Evolutionary conservation across 2,113 vertebrate species (phyloP).

Genomic region (Catharus fuscescens): DNA sequence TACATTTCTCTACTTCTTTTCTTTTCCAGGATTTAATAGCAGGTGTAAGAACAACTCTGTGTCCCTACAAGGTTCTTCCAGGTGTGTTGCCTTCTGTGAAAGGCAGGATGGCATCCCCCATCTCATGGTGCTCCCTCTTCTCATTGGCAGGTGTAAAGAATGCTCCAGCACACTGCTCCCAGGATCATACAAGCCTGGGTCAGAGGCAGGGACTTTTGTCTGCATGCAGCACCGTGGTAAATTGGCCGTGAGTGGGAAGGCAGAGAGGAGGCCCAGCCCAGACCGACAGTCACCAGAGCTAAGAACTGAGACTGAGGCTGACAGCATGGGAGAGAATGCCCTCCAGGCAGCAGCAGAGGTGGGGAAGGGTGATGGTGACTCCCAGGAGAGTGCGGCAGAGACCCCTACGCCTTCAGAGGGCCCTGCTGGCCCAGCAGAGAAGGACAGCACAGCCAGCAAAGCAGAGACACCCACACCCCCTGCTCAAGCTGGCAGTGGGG

Average conservation of each 20-base stretch:
- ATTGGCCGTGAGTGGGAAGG: slow-evolving; percentile 64
- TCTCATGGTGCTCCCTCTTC: not conserved
- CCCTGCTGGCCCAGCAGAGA: not conserved
- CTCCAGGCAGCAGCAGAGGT: not conserved
- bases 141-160: slow-evolving; percentile 83
- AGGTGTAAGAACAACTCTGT: not conserved
- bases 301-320: not conserved
- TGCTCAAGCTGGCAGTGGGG: not conserved
- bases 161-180: slow-evolving; percentile 92
- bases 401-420: not conserved
- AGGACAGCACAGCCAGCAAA: not conserved
- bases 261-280: slow-evolving; percentile 48
- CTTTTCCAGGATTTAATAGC: not conserved
- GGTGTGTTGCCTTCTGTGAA: not conserved
- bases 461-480: not conserved
- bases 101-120: not conserved
- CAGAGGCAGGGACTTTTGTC: slow-evolving; percentile 83
- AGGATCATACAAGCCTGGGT: slow-evolving; percentile 85
- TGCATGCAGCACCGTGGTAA: slow-evolving; percentile 84
- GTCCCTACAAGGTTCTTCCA: not conserved
- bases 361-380: not conserved
- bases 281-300: slow-evolving; percentile 45
- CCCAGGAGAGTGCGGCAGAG: not conserved
- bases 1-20: not conserved
- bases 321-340: not conserved